phyloP scores from a whole-genome alignment of 2,797 vertebrate genomes.

The Okamejei kenojei region DNA sequence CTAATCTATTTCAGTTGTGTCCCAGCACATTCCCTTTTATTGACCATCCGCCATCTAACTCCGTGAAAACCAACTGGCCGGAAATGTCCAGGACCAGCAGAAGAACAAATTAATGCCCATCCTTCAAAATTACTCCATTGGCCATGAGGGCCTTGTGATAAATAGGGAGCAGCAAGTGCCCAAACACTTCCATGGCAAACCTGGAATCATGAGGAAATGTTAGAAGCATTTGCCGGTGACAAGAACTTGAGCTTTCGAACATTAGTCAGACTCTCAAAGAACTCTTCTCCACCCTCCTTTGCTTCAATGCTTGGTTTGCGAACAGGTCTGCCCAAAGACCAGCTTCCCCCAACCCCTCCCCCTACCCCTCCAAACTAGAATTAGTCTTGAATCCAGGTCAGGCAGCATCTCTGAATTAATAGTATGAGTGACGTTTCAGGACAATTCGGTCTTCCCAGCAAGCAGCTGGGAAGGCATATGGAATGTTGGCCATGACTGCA shows the following conservation, averaged over 20 bases:
- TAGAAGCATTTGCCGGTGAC: neutral
- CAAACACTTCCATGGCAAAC: neutral
- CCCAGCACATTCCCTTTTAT: neutral
- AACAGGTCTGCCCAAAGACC: too few species aligned
- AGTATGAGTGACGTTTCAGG: too few species aligned
- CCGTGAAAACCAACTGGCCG: too few species aligned
- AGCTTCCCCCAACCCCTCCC: too few species aligned
- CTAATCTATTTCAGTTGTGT: slow-evolving; percentile 14
- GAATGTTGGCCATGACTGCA: too few species aligned
- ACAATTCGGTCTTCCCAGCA: too few species aligned
- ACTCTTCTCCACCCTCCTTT: neutral
- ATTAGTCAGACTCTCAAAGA: neutral
- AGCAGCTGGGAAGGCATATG: too few species aligned
- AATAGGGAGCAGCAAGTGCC: neutral
- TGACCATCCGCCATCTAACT: neutral
- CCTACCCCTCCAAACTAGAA: too few species aligned
- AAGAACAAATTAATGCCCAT: neutral
- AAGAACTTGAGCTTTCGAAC: neutral
- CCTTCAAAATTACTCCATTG: neutral
- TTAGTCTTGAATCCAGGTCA: too few species aligned
- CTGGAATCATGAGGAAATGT: neutral
- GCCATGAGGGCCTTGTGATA: neutral
- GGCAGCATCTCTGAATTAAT: too few species aligned
- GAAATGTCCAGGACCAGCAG: neutral
- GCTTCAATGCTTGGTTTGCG: too few species aligned